Conservation (phyloP, 2,797 vertebrate genomes). For the Poliocrania exsul region DNA sequence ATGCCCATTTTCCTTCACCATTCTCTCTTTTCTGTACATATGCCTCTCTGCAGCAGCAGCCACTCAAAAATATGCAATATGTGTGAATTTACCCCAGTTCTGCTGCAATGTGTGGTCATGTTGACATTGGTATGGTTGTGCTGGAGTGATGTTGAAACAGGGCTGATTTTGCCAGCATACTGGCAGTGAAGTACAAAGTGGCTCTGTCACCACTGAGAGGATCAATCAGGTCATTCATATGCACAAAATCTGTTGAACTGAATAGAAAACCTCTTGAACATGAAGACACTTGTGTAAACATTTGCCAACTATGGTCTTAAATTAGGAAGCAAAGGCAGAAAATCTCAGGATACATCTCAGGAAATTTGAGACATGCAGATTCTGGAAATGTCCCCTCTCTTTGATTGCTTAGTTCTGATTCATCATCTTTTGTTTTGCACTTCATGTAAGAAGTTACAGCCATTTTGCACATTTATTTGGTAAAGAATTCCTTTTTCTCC, state of each 20-base stretch:
- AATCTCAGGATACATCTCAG: neutral
- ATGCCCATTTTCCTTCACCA: neutral
- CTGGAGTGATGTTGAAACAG: neutral
- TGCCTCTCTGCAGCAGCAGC: neutral
- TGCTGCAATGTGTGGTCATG: neutral
- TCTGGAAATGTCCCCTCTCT: neutral
- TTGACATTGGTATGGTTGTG: neutral
- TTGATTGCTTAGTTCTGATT: neutral
- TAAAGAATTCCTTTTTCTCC: neutral
- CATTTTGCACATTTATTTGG: neutral
- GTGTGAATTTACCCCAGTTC: neutral
- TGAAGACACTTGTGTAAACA: neutral
- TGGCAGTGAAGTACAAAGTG: neutral
- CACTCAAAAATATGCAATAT: neutral
- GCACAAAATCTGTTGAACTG: neutral
- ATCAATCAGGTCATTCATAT: fast-evolving
- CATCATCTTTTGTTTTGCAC: neutral
- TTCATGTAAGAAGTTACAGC: neutral
- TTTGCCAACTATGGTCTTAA: neutral
- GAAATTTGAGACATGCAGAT: neutral
- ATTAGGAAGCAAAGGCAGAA: neutral
- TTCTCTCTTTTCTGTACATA: neutral
- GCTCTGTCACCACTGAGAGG: neutral
- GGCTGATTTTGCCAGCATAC: neutral
- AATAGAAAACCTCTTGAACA: neutral